phyloP scores from a whole-genome alignment of 2,113 vertebrate genomes.

The Cyprinus carpio region DNA sequence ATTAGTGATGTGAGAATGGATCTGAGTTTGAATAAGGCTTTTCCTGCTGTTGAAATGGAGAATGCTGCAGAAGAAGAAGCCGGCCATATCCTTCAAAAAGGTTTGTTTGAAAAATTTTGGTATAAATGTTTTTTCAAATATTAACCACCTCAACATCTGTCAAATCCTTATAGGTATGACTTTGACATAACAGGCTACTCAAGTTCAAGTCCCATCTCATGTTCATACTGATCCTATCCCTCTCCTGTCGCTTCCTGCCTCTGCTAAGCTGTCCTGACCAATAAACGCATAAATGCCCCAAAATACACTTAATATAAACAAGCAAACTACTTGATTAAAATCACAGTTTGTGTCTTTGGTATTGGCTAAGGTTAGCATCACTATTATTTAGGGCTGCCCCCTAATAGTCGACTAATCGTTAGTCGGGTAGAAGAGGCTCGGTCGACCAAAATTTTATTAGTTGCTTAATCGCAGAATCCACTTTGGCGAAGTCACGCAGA shows the following conservation, averaged over 20 bases:
- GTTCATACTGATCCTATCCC: background rate
- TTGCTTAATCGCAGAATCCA: too few relatives aligned
- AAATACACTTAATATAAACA: background rate
- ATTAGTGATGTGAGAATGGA: conserved; percentile 86
- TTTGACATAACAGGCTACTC: background rate
- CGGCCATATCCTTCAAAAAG: conserved; percentile 78
- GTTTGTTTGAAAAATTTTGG: conserved; percentile 64
- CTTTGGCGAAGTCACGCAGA: too few relatives aligned
- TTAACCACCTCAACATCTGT: background rate
- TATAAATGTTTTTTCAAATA: background rate
- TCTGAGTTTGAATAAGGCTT: conserved; percentile 82
- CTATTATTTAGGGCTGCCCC: too few relatives aligned
- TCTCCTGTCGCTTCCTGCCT: background rate
- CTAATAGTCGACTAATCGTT: too few relatives aligned
- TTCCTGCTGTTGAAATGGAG: conserved; percentile 72
- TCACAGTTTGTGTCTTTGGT: too few relatives aligned
- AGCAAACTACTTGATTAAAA: background rate
- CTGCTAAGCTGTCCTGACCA: background rate
- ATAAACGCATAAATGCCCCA: background rate
- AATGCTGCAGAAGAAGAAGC: conserved; percentile 68
- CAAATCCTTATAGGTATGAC: background rate
- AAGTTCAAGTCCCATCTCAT: background rate
- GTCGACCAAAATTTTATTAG: too few relatives aligned
- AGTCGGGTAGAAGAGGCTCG: too few relatives aligned
- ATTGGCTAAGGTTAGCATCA: too few relatives aligned